Evolutionary conservation across 2,797 vertebrate genomes (phyloP), one percentile per base, ranked within the genome.

Genomic region (Enteromius paludinosus): DNA sequence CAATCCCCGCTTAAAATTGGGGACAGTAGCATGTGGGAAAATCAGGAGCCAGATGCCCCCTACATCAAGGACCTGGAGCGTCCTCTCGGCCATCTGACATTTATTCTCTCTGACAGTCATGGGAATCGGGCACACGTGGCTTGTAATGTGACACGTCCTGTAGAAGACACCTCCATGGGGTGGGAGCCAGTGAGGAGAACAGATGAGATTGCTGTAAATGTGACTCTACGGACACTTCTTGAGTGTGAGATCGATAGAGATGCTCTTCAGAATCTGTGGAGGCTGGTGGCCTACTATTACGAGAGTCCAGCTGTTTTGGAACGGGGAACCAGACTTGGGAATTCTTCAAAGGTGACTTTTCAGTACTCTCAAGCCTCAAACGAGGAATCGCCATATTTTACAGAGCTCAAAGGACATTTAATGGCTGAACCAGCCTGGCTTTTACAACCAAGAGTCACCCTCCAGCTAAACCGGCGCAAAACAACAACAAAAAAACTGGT

Each of bases 181-280:
- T 96, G 94, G 95, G 83, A 86, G n/a, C 92, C 90, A 83, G 85
- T 90, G 38, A 90, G 70, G 7, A 87, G 75, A 18, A 87, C 87
- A 1, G 89, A 89, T 15, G 89, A 91, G 52, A 41, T 94, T 62
- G 84, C 87, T 11, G 90, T 94, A 80, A 95, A 95, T 38, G 91
- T 95, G 8, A 94, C 94, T 0, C 79, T 96, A 52, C 78, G 45
- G 38, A 93, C 92, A 25, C 68, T 84, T n/a, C 91, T 96, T 3
- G 94, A 95, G 72, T 96, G 95, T 35, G 94, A 96, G 64, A 95
- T 96, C 61, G 94, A 95, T 89, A 92, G 95, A 14, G 94, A 95
- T 14, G 87, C 87, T 3, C 84, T 95, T 73, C 95, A 95, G 89
- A 95, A 94, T 85, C 91, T 95, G 5, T 96, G 95, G 95, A 93